Base-by-base conservation (phyloP, 1,140 invertebrate species). In the Listronotus bonariensis region DNA sequence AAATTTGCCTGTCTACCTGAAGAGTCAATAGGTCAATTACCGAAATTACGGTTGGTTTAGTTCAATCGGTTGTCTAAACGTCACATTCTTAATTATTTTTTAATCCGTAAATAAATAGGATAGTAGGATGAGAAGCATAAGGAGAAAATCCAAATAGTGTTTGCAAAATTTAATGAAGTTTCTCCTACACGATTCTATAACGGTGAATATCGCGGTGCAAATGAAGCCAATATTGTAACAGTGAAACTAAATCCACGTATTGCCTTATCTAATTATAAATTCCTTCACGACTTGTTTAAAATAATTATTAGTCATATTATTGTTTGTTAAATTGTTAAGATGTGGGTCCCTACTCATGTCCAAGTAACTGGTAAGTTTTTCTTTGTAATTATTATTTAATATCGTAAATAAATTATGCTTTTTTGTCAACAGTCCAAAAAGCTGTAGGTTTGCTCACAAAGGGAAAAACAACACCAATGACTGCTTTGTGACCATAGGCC, bases 381-480 rank as follows among this genome's bases (percentile, higher is more conserved):
- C 12, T 20, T 18, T 67, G 63, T 46, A 14, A 38, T 61, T 55
- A 58, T 49, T 18, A 48, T 43, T 65, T 60, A 34, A 26, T 41
- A 54, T 57, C 51, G 3, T 55, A 14, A 34, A 60, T 53, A 67
- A 55, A 14, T 43, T 64, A 34, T 18, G 14, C 68, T 56, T 38
- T 52, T 78, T 78, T 73, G 68, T 70, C 83, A 79, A 52, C 80
- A 88, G 90, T 92, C 74, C 88, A 91, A 79, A 85, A 83, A 77
- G 89, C 89, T 43, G 85, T 84, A 72, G 87, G 86, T 68, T 79
- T 92, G 46, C 72, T 92, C 31, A 87, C 87, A 95, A 94, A 85
- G 92, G 92, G 71, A 93, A 93, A 84, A 88, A 93, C 82, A 91
- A 91, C 73, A 94, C 92, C 71, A 96, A 96, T 84, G 94, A 97